Evolutionary conservation across 2,113 vertebrate species (phyloP).

Genomic region (Onychostoma macrolepis): DNA sequence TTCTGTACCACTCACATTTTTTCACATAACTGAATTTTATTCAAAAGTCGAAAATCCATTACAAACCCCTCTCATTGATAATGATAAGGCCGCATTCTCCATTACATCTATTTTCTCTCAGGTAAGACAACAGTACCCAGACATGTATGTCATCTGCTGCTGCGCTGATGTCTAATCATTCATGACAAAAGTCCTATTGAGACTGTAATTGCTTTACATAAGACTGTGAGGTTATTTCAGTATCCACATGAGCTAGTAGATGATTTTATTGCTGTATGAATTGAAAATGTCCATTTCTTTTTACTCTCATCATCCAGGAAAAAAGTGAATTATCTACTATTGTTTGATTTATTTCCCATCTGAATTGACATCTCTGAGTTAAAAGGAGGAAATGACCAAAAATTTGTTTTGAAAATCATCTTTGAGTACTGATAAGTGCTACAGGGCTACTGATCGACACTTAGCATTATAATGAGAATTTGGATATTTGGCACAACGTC

Average conservation of each 20-base stretch:
- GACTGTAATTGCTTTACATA: neutral
- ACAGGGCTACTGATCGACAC: neutral
- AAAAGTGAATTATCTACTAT: neutral
- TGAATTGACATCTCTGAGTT: neutral
- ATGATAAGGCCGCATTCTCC: neutral
- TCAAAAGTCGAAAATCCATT: slow-evolving; percentile 4
- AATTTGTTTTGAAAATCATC: neutral
- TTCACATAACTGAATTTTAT: neutral
- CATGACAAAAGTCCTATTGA: slow-evolving; percentile 5
- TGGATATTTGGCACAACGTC: neutral
- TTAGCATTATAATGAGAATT: neutral
- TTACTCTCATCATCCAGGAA: neutral
- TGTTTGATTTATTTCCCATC: neutral
- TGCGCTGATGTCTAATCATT: neutral
- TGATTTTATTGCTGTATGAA: slow-evolving; percentile 7
- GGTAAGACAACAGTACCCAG: neutral
- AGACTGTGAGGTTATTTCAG: neutral
- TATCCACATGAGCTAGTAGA: neutral
- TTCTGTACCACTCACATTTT: slow-evolving; percentile 9
- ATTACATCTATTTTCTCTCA: slow-evolving; percentile 22
- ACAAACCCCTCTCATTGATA: neutral
- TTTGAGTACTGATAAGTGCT: neutral
- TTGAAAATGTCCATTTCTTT: neutral
- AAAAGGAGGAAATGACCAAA: neutral
- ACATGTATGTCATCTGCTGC: neutral